Conservation (phyloP, 2,797 vertebrate species). For the Smutsia gigantea region DNA sequence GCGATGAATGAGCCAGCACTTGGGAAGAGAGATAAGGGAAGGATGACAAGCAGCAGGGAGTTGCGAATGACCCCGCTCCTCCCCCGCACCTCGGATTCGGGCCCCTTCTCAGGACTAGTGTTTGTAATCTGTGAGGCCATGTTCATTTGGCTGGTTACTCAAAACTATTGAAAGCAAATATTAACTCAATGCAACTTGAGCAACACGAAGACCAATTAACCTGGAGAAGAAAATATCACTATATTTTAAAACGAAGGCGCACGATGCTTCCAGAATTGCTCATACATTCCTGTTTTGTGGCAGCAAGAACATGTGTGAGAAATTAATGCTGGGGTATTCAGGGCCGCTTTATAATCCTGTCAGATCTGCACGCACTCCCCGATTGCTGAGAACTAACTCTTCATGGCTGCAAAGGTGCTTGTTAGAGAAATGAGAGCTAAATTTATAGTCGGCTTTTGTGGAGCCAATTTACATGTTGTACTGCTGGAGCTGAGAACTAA, state of each 20-base stretch:
- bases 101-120: neutral
- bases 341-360: neutral
- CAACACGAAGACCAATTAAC: neutral
- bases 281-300: neutral
- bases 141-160: neutral
- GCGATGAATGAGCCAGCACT: rapidly evolving
- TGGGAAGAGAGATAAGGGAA: neutral
- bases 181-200: neutral
- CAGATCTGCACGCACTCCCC: neutral
- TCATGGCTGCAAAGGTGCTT: constrained; percentile 74
- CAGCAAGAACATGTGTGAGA: neutral
- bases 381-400: neutral
- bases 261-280: neutral
- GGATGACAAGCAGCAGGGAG: neutral
- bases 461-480: constrained; percentile 81
- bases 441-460: constrained; percentile 77
- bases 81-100: neutral
- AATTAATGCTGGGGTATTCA: neutral
- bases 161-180: constrained; percentile 60
- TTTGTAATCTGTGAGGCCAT: neutral
- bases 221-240: neutral
- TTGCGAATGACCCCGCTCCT: rapidly evolving
- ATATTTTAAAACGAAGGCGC: neutral
- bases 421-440: constrained; percentile 80
- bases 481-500: constrained; percentile 81